These are phyloP conservation scores for Thripadectes ignobilis DNA, from an alignment of 2,797 vertebrate species.

Conservation along the genomic window DNA sequence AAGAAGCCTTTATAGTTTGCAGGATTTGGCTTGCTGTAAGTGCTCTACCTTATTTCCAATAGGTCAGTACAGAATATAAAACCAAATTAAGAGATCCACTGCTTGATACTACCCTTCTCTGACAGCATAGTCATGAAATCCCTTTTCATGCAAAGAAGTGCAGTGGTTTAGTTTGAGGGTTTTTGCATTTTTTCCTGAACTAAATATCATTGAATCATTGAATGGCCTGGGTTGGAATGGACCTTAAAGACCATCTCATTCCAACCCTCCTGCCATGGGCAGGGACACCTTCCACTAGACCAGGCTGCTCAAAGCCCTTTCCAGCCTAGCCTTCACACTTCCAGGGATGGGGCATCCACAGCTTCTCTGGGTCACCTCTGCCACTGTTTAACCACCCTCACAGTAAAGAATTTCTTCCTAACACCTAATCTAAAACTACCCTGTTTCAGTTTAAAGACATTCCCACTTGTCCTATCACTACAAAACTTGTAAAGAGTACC, in stretches of 20 bases:
- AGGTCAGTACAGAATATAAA: neutral
- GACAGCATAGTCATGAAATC: neutral
- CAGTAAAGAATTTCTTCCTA: neutral
- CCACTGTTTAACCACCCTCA: neutral
- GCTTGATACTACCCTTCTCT: neutral
- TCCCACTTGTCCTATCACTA: neutral
- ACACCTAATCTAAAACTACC: neutral
- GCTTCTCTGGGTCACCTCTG: neutral
- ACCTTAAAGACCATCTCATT: neutral
- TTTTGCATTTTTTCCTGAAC: neutral
- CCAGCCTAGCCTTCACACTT: neutral
- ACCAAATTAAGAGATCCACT: neutral
- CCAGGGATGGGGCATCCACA: neutral
- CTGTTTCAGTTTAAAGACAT: neutral
- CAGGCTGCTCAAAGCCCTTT: neutral
- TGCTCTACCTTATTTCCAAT: neutral
- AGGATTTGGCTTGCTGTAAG: neutral
- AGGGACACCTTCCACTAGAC: neutral
- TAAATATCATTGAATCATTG: neutral
- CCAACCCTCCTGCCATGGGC: neutral
- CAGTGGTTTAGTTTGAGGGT: rapidly evolving
- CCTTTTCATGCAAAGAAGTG: neutral
- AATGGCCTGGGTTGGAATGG: neutral
- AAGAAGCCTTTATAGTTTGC: neutral
- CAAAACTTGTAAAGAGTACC: neutral